phyloP scores from a whole-genome alignment of 1,140 invertebrate species.

The Drosophila mauritiana region DNA sequence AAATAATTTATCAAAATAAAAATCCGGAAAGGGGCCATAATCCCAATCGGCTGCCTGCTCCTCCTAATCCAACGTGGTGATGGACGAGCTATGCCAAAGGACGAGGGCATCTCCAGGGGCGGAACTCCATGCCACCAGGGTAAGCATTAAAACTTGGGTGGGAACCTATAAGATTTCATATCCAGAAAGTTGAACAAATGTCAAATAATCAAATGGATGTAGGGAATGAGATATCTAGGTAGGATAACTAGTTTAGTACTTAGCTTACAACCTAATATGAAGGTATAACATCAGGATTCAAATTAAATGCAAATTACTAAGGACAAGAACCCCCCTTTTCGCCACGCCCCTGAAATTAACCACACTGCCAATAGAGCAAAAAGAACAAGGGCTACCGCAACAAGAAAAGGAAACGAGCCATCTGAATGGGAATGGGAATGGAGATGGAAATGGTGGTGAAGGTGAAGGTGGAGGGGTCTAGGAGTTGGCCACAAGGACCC shows the following conservation, averaged over 20 bases:
- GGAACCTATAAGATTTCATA: no score
- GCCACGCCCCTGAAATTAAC: slow-evolving; percentile 3
- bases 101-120: background rate
- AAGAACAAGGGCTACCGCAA: slow-evolving; percentile 23
- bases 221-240: no score
- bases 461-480: background rate
- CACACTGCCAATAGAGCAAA: slow-evolving; percentile 41
- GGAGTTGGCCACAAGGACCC: slow-evolving; percentile 13
- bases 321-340: background rate
- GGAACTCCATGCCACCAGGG: background rate
- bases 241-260: no score
- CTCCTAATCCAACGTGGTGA: slow-evolving; percentile 16
- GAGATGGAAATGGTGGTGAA: slow-evolving; percentile 10
- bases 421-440: slow-evolving; percentile 30
- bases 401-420: slow-evolving; percentile 15
- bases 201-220: no score
- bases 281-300: background rate
- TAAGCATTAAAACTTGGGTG: background rate
- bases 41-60: slow-evolving; percentile 8
- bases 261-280: background rate
- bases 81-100: slow-evolving; percentile 52
- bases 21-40: slow-evolving; percentile 58
- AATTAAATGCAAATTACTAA: background rate
- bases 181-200: no score
- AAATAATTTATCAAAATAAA: slow-evolving; percentile 79